phyloP scores from a whole-genome alignment of 2,797 vertebrate species.

The Harpagifer antarcticus region DNA sequence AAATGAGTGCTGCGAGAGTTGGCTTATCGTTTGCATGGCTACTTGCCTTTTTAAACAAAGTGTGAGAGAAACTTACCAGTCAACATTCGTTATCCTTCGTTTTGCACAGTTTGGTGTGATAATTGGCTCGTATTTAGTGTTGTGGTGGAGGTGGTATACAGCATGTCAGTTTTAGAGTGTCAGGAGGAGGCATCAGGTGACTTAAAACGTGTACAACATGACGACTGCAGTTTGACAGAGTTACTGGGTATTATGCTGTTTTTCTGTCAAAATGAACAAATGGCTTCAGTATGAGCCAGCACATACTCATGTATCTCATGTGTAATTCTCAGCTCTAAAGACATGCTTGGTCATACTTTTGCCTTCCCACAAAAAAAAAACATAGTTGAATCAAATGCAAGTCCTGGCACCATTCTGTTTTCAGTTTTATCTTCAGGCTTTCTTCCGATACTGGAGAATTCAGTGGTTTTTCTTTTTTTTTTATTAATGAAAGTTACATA shows the following conservation, averaged over 20 bases:
- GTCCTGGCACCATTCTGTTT: constrained; percentile 51
- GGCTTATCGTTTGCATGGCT: constrained; percentile 86
- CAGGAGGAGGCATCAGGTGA: constrained; percentile 34
- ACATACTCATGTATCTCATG: constrained; percentile 33
- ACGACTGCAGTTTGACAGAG: constrained; percentile 26
- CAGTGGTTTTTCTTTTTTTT: constrained; percentile 38
- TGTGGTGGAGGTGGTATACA: constrained; percentile 52
- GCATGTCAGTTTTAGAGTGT: constrained; percentile 53
- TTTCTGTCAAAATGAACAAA: constrained; percentile 38
- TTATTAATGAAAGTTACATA: constrained; percentile 59
- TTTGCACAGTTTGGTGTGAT: constrained; percentile 69
- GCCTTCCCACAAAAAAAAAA: constrained; percentile 23
- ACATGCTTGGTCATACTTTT: constrained; percentile 44
- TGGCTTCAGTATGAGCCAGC: constrained; percentile 42
- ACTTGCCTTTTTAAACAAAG: constrained; percentile 83
- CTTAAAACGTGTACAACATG: constrained; percentile 21
- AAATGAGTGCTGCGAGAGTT: constrained; percentile 42
- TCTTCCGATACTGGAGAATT: constrained; percentile 57
- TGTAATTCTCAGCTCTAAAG: constrained; percentile 49
- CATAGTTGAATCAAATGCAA: constrained; percentile 37
- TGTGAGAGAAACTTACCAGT: constrained; percentile 69
- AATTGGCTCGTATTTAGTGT: constrained; percentile 75
- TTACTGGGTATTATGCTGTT: constrained; percentile 33
- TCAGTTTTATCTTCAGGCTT: constrained; percentile 34
- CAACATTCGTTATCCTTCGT: constrained; percentile 51